Evolutionary conservation across 1,140 invertebrate genomes (phyloP), one percentile per base, ranked within the genome.

Genomic region (Hormaphis cornu): DNA sequence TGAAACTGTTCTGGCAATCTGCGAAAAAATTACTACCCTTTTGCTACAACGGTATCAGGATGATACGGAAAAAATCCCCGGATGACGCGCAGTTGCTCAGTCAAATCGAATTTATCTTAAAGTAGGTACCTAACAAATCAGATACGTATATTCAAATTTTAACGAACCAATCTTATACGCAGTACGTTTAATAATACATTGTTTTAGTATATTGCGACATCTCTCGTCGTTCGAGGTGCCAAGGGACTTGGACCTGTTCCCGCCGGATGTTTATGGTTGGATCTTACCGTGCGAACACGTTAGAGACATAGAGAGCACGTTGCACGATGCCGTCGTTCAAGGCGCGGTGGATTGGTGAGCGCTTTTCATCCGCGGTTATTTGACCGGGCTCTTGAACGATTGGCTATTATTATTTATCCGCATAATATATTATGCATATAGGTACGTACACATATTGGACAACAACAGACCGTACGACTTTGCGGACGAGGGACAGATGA

Each of bases 1-100:
- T 84, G 0, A 88, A 86, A 79, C 75, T 87, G 22, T 91, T 90
- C 75, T 91, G 89, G 89, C 87, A 89, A 61, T 85, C 86, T 1
- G 83, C 84, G 0, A 88, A 83, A 73, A 87, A 87, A 76, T 74
- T 91, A 7, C 75, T 91, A 9, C 88, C 88, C 26, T 89, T 88
- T 7, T 89, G 88, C 72, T 86, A 87, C 70, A 85, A 84, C 70
- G 81, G 85, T 37, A 80, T 92, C 24, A 80, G 87, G 69, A 90
- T 89, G 77, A 80, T 91, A 20, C 81, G 89, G 71, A 88, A 87
- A 73, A 85, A 87, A 74, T 82, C 80, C 18, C 79, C 81, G 0
- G 86, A 85, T 22, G 89, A 90, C 73, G 87, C 86, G 75, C 84
- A 82, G 70, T 82, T 83, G 9, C 79, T 88, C 74, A 83, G 83